Evolutionary conservation across 2,888 invertebrate species (phyloP).

Genomic region (Machimus atricapillus): DNA sequence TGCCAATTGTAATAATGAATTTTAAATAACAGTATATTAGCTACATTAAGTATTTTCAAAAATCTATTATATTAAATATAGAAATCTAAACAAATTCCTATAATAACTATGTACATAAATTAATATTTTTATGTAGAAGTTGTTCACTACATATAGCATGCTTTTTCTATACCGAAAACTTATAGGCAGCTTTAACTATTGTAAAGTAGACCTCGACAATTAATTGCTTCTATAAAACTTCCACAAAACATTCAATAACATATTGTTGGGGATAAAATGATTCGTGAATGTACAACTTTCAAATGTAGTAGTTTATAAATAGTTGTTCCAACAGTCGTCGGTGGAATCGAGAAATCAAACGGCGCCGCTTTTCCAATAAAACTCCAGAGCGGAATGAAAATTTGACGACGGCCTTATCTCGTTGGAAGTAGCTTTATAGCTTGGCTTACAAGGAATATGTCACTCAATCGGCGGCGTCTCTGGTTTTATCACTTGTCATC

Average conservation of each 20-base stretch:
- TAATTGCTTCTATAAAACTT: neutral
- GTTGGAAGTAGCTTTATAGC: constrained; percentile 7
- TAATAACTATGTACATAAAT: too few species aligned
- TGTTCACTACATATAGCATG: too few species aligned
- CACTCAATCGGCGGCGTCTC: constrained; percentile 1
- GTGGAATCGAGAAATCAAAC: neutral
- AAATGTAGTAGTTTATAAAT: neutral
- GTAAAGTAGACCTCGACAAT: neutral
- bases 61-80: too few species aligned
- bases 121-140: too few species aligned
- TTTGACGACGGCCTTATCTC: constrained; percentile 4
- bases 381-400: neutral
- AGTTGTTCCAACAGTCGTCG: neutral
- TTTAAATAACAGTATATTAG: too few species aligned
- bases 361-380: neutral
- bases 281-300: neutral
- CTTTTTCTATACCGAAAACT: neutral
- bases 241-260: neutral
- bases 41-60: too few species aligned
- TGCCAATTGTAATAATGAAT: too few species aligned
- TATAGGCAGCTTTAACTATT: neutral
- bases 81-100: too few species aligned
- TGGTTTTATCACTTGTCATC: neutral
- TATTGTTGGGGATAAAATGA: neutral
- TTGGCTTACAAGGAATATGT: neutral